These are phyloP conservation scores for Dromius quadrimaculatus DNA, from an alignment of 2,888 invertebrate species.

Conservation along the genomic window DNA sequence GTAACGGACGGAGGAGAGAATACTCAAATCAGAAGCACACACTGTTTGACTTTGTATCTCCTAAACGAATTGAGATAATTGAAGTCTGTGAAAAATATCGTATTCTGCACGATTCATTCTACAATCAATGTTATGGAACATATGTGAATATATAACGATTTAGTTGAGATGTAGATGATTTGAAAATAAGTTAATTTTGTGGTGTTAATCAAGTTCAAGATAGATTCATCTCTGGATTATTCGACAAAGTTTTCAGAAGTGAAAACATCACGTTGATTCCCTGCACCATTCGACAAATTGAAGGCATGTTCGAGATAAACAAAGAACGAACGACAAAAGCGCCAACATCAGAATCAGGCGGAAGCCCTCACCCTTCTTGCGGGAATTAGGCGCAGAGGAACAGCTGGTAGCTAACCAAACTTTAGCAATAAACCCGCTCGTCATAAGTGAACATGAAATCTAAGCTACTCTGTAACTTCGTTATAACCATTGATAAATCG, in stretches of 20 bases:
- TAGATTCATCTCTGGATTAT: slow-evolving; percentile 35
- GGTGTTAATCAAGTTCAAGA: slow-evolving; percentile 10
- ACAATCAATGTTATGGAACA: no score
- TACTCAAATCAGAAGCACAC: no score
- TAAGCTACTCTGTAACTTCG: slow-evolving; percentile 48
- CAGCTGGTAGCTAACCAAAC: slow-evolving; percentile 54
- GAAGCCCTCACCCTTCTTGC: slow-evolving; percentile 33
- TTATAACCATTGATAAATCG: slow-evolving; percentile 51
- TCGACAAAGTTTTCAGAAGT: slow-evolving; percentile 41
- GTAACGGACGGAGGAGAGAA: no score
- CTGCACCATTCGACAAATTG: slow-evolving; percentile 42
- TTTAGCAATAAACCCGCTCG: slow-evolving; percentile 57
- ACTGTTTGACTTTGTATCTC: no score
- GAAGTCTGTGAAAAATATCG: no score
- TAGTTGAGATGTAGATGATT: no score
- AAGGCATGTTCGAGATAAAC: slow-evolving; percentile 36
- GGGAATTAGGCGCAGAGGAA: slow-evolving; percentile 43
- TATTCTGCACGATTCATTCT: no score
- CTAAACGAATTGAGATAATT: no score
- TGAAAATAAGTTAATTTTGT: no score
- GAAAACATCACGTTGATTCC: slow-evolving; percentile 45
- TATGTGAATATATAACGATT: no score
- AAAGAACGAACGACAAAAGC: background rate
- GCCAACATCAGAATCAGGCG: background rate
- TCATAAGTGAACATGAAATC: slow-evolving; percentile 57